Percentiles rank a stretch among this genome's conserved stretches.
These are phyloP conservation scores for Meloidogyne chitwoodi DNA, from an alignment of 1,140 invertebrate species.

Conservation along the genomic window DNA sequence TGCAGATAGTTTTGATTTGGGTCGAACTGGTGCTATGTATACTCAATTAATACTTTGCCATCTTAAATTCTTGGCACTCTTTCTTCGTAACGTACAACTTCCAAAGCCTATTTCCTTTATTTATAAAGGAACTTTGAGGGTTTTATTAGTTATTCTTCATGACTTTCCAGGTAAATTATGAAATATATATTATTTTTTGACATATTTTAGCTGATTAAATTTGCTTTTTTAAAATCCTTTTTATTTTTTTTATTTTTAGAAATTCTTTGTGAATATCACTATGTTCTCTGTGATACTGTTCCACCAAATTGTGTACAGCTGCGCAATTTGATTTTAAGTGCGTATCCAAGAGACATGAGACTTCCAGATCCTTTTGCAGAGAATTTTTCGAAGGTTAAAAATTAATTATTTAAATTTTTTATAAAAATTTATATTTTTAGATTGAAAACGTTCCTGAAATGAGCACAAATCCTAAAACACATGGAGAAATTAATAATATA, in stretches of 20 bases:
- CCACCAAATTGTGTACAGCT: conserved; percentile 98
- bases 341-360: conserved; percentile 93
- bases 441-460: conserved; percentile 87
- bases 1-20: conserved; percentile 65
- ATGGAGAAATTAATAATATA: conserved; percentile 70
- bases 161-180: conserved; percentile 83
- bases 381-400: conserved; percentile 21
- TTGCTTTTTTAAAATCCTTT: no score
- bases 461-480: conserved; percentile 75
- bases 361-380: conserved; percentile 96
- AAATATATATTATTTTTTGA: no score
- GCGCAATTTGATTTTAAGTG: conserved; percentile 92
- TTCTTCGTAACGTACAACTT: conserved; percentile 89
- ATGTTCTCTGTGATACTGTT: conserved; percentile 98
- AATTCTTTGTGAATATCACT: conserved; percentile 97
- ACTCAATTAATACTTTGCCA: conserved; percentile 84
- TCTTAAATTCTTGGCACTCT: conserved; percentile 93
- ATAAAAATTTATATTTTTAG: conserved; percentile 66
- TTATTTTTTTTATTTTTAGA: conserved; percentile 64
- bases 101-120: conserved; percentile 83
- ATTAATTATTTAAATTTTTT: not conserved
- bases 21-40: conserved; percentile 66
- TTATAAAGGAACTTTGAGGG: conserved; percentile 90
- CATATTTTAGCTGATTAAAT: no score
- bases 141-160: conserved; percentile 89